A percentile compares a stretch with the other conserved stretches of the same genome.
Evolutionary conservation across 2,113 vertebrate species (phyloP).

Genomic region (Callaeas wilsoni): DNA sequence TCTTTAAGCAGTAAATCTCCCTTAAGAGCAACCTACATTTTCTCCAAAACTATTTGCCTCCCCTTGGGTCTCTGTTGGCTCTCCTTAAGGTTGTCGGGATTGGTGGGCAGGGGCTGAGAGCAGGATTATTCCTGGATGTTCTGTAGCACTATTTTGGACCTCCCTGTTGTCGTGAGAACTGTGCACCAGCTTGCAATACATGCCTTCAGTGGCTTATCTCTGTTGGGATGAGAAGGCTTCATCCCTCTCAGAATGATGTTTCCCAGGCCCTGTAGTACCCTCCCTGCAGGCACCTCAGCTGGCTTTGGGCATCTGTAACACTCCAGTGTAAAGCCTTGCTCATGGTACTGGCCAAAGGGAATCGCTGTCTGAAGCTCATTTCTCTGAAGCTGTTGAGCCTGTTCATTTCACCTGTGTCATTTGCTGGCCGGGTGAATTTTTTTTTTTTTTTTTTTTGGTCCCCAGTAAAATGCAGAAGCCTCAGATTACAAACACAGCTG

Average conservation of each 20-base stretch:
- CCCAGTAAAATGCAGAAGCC: constrained; percentile 15
- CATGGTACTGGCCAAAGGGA: background rate
- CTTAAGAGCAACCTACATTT: background rate
- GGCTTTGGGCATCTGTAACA: background rate
- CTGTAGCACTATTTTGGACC: background rate
- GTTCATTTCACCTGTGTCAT: background rate
- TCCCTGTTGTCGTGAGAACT: background rate
- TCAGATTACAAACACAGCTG: constrained; percentile 51
- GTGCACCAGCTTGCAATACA: rapidly evolving
- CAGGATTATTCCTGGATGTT: background rate
- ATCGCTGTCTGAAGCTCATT: background rate
- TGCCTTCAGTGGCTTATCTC: background rate
- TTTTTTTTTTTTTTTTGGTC: background rate
- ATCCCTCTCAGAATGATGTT: background rate
- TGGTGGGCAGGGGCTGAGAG: background rate
- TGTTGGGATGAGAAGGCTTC: background rate
- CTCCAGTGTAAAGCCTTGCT: background rate
- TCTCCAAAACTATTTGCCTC: background rate
- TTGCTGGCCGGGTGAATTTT: background rate
- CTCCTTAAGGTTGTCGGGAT: rapidly evolving
- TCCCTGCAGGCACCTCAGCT: background rate
- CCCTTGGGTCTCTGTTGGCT: background rate
- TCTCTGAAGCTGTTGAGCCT: background rate
- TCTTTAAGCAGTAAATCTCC: background rate
- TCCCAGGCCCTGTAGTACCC: background rate